Conservation (phyloP, 2,888 invertebrate species). For the Eupithecia centaureata region DNA sequence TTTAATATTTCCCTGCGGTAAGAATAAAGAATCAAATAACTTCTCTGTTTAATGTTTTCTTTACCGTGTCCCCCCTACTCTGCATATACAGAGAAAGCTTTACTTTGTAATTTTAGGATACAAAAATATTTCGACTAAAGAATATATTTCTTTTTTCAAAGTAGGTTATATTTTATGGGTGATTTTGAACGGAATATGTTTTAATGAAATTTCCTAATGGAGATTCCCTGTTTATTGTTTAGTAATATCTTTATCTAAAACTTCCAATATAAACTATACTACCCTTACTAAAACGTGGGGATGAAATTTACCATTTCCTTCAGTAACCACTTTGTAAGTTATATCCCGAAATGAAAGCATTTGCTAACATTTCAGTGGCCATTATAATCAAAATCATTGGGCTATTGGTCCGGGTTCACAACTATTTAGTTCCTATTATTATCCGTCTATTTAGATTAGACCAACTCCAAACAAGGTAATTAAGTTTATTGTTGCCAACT, state of each 20-base stretch:
- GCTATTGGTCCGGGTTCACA: constrained; percentile 45
- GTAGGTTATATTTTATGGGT: background rate
- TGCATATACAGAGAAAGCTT: constrained; percentile 1
- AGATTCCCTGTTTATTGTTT: no score
- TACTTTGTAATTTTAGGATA: constrained; percentile 14
- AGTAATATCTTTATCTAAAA: no score
- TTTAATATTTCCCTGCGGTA: constrained; percentile 21
- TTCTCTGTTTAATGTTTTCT: constrained; percentile 17
- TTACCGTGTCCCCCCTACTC: constrained; percentile 1
- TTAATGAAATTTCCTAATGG: background rate
- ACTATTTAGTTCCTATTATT: constrained; percentile 28
- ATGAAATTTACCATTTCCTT: constrained; percentile 3
- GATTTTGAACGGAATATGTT: background rate
- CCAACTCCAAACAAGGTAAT: constrained; percentile 67
- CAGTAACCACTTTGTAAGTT: background rate
- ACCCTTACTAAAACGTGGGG: background rate
- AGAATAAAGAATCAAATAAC: constrained; percentile 15
- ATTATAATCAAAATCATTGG: constrained; percentile 52
- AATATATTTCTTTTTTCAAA: constrained; percentile 1
- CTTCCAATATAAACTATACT: background rate
- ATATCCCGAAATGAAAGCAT: constrained; percentile 1
- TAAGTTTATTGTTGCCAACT: constrained; percentile 58
- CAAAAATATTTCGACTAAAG: constrained; percentile 7
- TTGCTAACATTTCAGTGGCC: background rate
- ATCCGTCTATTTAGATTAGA: constrained; percentile 64